These are phyloP conservation scores for Bombus superbus DNA, from an alignment of 1,140 invertebrate species.

Conservation along the genomic window DNA sequence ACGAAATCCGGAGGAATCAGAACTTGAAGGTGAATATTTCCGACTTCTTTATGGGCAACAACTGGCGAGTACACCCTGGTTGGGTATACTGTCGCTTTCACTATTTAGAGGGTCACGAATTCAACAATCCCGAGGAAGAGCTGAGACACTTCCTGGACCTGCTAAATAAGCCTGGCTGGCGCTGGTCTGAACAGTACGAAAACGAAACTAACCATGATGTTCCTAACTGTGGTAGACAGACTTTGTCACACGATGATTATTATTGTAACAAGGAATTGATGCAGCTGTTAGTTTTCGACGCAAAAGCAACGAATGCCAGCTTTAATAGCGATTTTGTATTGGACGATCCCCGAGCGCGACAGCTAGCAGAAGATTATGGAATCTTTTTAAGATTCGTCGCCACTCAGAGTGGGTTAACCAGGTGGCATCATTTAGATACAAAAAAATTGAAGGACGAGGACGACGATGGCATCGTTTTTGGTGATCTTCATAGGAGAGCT, in stretches of 20 bases:
- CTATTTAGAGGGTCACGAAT: conserved; percentile 89
- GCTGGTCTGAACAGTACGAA: conserved; percentile 84
- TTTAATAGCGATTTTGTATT: conserved; percentile 86
- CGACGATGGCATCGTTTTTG: conserved; percentile 87
- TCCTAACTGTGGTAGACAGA: conserved; percentile 85
- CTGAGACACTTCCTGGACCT: conserved; percentile 88
- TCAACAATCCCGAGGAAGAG: conserved; percentile 88
- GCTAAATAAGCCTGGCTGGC: conserved; percentile 84
- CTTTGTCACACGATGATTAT: conserved; percentile 87
- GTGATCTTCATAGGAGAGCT: conserved; percentile 89
- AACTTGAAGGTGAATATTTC: conserved; percentile 87
- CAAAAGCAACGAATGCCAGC: conserved; percentile 89
- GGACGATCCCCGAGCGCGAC: conserved; percentile 78
- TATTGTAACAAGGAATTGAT: conserved; percentile 94
- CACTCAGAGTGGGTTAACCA: conserved; percentile 93
- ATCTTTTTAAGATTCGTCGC: conserved; percentile 91
- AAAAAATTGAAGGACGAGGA: conserved; percentile 3
- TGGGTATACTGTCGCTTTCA: conserved; percentile 96
- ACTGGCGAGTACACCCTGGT: conserved; percentile 94
- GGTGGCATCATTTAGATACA: conserved; percentile 88
- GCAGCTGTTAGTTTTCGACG: conserved; percentile 93
- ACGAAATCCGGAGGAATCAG: conserved; percentile 87
- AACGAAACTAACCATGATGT: conserved; percentile 31
- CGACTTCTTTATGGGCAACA: conserved; percentile 86
- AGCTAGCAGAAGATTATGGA: conserved; percentile 86